A percentile compares a stretch with the other conserved stretches of the same genome.
Evolutionary conservation across 2,888 invertebrate genomes (phyloP).

Genomic region (Pheosia gnoma): DNA sequence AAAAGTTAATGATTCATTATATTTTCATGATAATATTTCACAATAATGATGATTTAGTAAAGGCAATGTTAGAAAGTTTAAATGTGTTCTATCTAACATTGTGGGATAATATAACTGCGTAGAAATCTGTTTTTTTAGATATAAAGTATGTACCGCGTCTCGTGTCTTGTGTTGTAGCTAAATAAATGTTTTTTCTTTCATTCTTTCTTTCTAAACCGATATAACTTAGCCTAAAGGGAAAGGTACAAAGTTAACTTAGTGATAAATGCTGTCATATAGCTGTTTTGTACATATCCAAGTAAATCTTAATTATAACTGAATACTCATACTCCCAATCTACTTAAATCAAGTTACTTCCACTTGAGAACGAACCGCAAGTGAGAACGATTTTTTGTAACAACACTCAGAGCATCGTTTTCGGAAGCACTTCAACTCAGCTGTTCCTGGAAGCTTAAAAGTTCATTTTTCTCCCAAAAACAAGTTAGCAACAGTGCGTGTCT

Average conservation of each 20-base stretch:
- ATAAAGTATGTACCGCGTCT: not conserved
- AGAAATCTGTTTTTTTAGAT: not conserved
- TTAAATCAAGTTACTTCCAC: not conserved
- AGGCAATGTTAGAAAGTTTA: constrained; percentile 27
- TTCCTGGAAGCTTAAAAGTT: constrained; percentile 61
- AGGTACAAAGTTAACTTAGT: no score
- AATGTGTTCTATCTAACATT: constrained; percentile 26
- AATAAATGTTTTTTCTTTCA: no score
- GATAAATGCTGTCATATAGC: no score
- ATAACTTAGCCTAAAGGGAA: no score
- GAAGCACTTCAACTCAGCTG: constrained; percentile 61
- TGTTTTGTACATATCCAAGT: no score
- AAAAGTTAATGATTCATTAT: constrained; percentile 47
- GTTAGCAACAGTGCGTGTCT: constrained; percentile 69
- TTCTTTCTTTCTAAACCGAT: no score
- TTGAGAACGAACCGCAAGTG: not conserved
- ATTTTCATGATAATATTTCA: constrained; percentile 34
- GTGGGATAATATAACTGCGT: constrained; percentile 17
- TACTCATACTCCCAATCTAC: not conserved
- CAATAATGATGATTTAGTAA: constrained; percentile 34
- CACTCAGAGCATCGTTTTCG: constrained; percentile 47
- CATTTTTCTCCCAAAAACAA: constrained; percentile 69
- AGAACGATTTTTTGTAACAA: constrained; percentile 38
- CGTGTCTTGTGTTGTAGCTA: no score
- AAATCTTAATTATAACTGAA: not conserved